Conservation (phyloP, 1,140 invertebrate genomes). For the Diachasma alloeum region DNA sequence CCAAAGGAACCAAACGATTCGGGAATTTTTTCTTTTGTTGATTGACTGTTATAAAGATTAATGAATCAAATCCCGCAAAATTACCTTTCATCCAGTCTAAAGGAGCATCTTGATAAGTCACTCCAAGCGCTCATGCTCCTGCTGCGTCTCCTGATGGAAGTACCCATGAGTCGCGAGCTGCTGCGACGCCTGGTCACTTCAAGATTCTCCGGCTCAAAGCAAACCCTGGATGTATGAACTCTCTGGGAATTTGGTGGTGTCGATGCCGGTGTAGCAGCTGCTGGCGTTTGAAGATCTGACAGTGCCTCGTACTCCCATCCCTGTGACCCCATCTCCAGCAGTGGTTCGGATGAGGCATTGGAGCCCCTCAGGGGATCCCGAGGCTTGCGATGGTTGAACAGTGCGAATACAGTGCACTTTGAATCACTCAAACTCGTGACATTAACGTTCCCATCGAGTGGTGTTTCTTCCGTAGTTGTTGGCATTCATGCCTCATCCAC, state of each 20-base stretch:
- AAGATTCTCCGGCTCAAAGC: conserved; percentile 75
- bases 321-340: conserved; percentile 58
- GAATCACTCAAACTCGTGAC: conserved; percentile 20
- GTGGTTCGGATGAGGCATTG: conserved; percentile 51
- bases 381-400: conserved; percentile 41
- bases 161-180: conserved; percentile 59
- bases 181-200: conserved; percentile 69
- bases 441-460: not conserved
- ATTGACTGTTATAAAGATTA: too few relatives aligned
- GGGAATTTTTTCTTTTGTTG: too few relatives aligned
- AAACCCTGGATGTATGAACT: conserved; percentile 67
- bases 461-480: not conserved
- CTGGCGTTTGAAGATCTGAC: conserved; percentile 59
- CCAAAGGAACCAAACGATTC: too few relatives aligned
- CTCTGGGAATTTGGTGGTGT: conserved; percentile 53
- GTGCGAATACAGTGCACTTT: conserved; percentile 23
- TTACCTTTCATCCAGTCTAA: conserved; percentile 82
- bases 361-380: conserved; percentile 47
- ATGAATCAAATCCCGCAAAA: not conserved
- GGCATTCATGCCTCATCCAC: not conserved
- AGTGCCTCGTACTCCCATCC: conserved; percentile 69
- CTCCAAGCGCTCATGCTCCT: conserved; percentile 87
- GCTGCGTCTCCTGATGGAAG: conserved; percentile 67
- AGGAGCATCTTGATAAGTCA: conserved; percentile 81
- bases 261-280: conserved; percentile 54